Evolutionary conservation across 2,113 vertebrate species (phyloP), one percentile per base, ranked within the genome.

Genomic region (Lasiurus borealis): DNA sequence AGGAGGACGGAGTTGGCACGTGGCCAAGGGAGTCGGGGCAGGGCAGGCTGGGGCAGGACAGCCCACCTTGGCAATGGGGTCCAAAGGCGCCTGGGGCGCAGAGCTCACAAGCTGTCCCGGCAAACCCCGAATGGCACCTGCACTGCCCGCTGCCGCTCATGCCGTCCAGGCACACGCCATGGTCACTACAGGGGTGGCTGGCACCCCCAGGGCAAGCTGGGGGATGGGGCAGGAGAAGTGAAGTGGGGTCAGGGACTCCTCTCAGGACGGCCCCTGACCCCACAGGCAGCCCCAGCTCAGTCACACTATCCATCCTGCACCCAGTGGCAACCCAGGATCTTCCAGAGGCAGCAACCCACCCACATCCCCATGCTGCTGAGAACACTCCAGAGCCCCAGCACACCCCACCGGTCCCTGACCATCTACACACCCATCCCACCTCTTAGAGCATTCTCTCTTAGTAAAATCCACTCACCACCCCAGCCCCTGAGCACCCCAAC

Each of bases 201-300:
- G 98, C 78, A 5, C 99, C 99, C 0, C 99, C 99, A 0, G 99
- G 99, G 91, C 99, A 99, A 0, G 94, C 97, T 97, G 15, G 82
- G n/a, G 3, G 19, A 10, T 1, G 4, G 34, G 8, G 21, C 13
- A 0, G 6, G 8, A 66, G 66, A 40, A 4, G 19, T 27, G 15
- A 52, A 15, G 31, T 8, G 21, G 46, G 6, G 21, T 7, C 44
- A 31, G 50, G 19, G 69, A 19, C 21, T 57, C 34, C 69, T 46
- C 9, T 40, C 36, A 46, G 31, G 44, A 31, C 15, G 29, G 7
- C 29, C 27, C 40, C 44, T 27, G 59, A 27, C 0, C 40, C 34
- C 34, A 50, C 21, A 5, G 0, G 18, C 34, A 36, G 10, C 62
- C 36, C 85, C 57, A 77, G 23, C 64, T 85, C 12, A 11, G 54